Conservation (phyloP, 1,140 invertebrate species). For the Drosophila jambulina region DNA sequence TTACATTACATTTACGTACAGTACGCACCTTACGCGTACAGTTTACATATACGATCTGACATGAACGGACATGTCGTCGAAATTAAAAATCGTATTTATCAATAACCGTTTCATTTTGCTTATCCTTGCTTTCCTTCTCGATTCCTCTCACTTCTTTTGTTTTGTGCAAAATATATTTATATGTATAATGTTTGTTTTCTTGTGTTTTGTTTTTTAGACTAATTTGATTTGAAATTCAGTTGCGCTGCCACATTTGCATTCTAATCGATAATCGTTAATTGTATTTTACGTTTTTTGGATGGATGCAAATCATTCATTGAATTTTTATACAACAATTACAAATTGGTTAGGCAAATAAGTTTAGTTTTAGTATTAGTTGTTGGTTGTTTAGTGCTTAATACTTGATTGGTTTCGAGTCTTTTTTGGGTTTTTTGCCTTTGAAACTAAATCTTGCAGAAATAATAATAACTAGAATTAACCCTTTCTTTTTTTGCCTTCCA, state of each 20-base stretch:
- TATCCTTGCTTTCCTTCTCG: conserved; percentile 15
- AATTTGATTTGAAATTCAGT: conserved; percentile 84
- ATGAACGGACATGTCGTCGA: conserved; percentile 40
- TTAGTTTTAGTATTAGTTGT: conserved; percentile 54
- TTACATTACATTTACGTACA: conserved; percentile 66
- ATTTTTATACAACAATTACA: conserved; percentile 73
- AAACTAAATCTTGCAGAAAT: conserved; percentile 67
- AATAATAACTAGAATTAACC: conserved; percentile 62
- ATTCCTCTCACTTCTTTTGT: conserved; percentile 12
- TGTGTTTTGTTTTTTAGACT: conserved; percentile 55
- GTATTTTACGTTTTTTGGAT: conserved; percentile 61
- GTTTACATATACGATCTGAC: conserved; percentile 52
- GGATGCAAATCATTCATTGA: conserved; percentile 71
- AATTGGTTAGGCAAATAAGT: conserved; percentile 72
- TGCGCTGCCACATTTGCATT: conserved; percentile 70
- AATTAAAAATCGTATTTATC: conserved; percentile 63
- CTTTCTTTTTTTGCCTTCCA: conserved; percentile 50
- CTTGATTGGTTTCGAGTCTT: conserved; percentile 85
- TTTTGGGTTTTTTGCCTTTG: conserved; percentile 68
- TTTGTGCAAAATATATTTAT: conserved; percentile 78
- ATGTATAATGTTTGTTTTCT: conserved; percentile 34
- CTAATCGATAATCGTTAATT: conserved; percentile 40
- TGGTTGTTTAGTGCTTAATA: conserved; percentile 80
- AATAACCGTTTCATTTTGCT: conserved; percentile 59
- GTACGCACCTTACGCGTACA: conserved; percentile 24